Evolutionary conservation across 2,797 vertebrate genomes (phyloP).

Genomic region (Hozukius guyotensis): DNA sequence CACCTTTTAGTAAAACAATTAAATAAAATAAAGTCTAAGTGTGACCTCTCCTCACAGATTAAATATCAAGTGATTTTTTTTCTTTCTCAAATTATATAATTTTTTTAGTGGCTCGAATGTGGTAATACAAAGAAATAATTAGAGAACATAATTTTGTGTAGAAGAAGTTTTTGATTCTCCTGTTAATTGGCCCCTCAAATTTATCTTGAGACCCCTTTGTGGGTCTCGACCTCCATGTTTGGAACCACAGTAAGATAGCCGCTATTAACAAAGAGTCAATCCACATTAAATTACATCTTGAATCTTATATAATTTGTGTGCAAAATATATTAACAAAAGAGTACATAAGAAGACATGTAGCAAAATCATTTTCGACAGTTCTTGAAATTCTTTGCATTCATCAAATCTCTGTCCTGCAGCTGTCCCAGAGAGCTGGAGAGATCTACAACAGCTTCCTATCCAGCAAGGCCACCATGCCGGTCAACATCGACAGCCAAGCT

Average conservation of each 20-base stretch:
- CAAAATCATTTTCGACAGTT: neutral
- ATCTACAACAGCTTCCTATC: conserved; percentile 98
- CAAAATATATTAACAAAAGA: neutral
- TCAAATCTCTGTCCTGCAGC: conserved; percentile 74
- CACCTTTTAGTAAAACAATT: neutral
- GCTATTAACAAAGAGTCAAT: neutral
- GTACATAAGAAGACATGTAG: neutral
- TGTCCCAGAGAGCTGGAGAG: conserved; percentile 94
- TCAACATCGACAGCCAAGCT: conserved; percentile 99
- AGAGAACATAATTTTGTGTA: neutral
- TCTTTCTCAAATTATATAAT: neutral
- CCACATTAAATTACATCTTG: neutral
- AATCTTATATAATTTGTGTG: neutral
- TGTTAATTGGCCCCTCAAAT: neutral
- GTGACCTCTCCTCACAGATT: neutral
- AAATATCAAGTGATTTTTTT: neutral
- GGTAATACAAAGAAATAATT: too few species aligned
- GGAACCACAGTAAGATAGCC: neutral
- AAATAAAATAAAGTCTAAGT: neutral
- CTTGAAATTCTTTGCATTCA: neutral
- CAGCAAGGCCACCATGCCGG: conserved; percentile 96
- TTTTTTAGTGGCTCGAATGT: neutral
- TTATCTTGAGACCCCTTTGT: neutral
- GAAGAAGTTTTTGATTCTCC: neutral
- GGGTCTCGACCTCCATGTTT: neutral